Base-by-base conservation (phyloP, 2,797 vertebrate genomes). In the Melanogrammus aeglefinus region DNA sequence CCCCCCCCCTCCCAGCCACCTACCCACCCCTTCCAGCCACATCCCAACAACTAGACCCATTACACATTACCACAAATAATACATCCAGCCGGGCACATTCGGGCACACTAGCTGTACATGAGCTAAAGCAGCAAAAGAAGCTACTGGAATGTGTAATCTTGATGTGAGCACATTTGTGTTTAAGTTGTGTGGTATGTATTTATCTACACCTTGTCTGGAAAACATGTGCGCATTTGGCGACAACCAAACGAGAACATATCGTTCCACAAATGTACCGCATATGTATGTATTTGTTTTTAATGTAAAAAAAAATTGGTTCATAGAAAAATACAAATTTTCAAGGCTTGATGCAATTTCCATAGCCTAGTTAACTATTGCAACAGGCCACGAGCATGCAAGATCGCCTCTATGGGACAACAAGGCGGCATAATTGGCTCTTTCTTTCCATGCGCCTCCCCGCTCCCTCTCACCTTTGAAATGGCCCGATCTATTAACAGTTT, bases 401-500 rank as follows among this genome's bases (percentile, higher is more conserved):
- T 81, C 75, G 71, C 80, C 81, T 77, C 85, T 87, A 77, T 79
- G 86, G 88, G 83, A 90, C 90, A 90, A 89, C 83, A 74, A 84
- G 86, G 85, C 80, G 2, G 21, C 33, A 10, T 91, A 93, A 93
- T 91, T 86, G 81, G 88, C 79, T 91, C 89, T 90, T 84, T 86
- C 88, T 88, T 85, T 85, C 84, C 88, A 78, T 82, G 77, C 84
- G 81, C 83, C 76, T 89, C 87, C 82, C 82, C 90, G 86, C 90
- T 90, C 92, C 83, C 89, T 92, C 91, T 93, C 93, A 94, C 93
- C 92, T 95, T 94, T 89, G 90, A 94, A 94, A 93, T 91, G 86
- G 90, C 88, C 92, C 92, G 92, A 95, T 95, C 95, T 94, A 95
- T 96, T 96, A 96, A 96, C 92, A 92, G 93, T 86, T 90, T 95